Conservation (phyloP, 2,888 invertebrate genomes). For the Synergus itoensis region DNA sequence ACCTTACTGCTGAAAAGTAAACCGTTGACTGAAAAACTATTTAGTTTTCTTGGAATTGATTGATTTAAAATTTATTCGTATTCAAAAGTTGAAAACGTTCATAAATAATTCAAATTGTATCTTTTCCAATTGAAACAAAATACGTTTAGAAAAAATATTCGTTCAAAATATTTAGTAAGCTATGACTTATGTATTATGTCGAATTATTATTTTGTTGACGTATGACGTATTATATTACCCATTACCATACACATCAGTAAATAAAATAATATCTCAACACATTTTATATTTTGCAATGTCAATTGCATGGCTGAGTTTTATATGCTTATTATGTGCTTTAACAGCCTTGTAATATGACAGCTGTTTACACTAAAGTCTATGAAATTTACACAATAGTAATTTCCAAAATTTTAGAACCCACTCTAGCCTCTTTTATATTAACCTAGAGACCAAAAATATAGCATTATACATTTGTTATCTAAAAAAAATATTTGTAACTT, state of each 20-base stretch:
- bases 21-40: too few relatives aligned
- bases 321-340: constrained; percentile 20
- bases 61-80: too few relatives aligned
- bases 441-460: neutral
- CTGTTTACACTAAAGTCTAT: constrained; percentile 5
- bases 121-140: too few relatives aligned
- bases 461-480: too few relatives aligned
- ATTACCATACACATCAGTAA: constrained; percentile 38
- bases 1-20: neutral
- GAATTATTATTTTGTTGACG: neutral
- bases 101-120: too few relatives aligned
- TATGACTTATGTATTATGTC: neutral
- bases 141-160: too few relatives aligned
- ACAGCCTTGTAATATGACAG: constrained; percentile 1
- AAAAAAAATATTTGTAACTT: too few relatives aligned
- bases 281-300: constrained; percentile 17
- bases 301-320: constrained; percentile 31
- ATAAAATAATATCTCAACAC: constrained; percentile 12
- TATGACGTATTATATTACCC: constrained; percentile 14
- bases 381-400: neutral
- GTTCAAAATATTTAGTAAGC: neutral
- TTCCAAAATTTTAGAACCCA: neutral
- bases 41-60: too few relatives aligned
- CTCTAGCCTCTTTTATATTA: neutral
- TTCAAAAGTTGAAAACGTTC: too few relatives aligned